These are phyloP conservation scores for Salvator merianae DNA, from an alignment of 2,113 vertebrate species.

Conservation along the genomic window DNA sequence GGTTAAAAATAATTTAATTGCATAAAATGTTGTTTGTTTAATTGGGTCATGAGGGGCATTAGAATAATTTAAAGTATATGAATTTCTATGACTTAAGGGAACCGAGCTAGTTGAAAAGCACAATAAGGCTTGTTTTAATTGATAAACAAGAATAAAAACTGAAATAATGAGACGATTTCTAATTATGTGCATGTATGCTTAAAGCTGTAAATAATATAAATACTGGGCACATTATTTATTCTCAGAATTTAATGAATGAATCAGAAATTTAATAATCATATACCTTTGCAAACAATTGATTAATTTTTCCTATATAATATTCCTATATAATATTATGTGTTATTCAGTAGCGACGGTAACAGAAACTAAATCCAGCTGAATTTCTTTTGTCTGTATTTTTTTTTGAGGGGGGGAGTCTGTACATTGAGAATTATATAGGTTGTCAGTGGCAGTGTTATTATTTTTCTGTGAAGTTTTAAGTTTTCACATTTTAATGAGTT, in stretches of 20 bases:
- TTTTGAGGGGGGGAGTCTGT: not conserved
- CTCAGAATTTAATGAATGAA: not conserved
- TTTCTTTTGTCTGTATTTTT: slow-evolving; percentile 37
- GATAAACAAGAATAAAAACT: not conserved
- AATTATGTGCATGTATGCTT: not conserved
- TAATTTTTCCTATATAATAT: too few relatives aligned
- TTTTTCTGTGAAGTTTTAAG: slow-evolving; percentile 36
- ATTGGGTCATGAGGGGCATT: not conserved
- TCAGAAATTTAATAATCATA: slow-evolving; percentile 10
- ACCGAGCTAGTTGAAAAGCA: not conserved
- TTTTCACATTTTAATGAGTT: slow-evolving; percentile 41
- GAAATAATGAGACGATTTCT: not conserved
- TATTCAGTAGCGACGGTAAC: too few relatives aligned
- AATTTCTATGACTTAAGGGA: not conserved
- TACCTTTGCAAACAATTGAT: not conserved
- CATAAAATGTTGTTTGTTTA: not conserved
- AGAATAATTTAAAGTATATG: not conserved
- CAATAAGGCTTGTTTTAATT: not conserved
- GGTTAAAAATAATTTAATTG: not conserved
- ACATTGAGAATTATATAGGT: slow-evolving; percentile 40
- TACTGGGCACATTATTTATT: not conserved
- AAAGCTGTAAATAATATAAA: not conserved
- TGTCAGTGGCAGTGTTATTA: slow-evolving; percentile 33
- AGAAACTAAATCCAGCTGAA: not conserved
- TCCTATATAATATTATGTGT: too few relatives aligned